Conservation (phyloP, 1,140 invertebrate genomes). For the Phocides pigmalion region DNA sequence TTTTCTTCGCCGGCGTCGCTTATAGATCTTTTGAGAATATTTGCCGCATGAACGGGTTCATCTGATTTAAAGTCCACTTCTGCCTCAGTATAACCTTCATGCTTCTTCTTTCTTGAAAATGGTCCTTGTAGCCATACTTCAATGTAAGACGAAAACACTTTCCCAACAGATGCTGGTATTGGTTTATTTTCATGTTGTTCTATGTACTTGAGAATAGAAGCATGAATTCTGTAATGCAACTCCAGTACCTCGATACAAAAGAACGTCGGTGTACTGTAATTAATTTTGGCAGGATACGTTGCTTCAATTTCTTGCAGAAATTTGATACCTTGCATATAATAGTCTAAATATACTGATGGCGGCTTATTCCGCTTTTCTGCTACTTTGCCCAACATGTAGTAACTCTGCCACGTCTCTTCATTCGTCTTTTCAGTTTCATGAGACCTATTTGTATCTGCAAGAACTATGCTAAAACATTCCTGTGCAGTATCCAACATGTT, state of each 20-base stretch:
- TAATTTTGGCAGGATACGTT: constrained; percentile 93
- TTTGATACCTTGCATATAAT: constrained; percentile 90
- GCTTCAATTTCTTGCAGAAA: constrained; percentile 92
- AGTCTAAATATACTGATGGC: constrained; percentile 89
- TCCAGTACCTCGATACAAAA: constrained; percentile 96
- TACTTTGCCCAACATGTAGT: constrained; percentile 97
- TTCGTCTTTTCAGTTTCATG: constrained; percentile 83
- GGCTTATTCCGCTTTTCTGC: constrained; percentile 91
- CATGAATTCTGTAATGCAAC: constrained; percentile 92
- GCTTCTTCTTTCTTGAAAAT: constrained; percentile 70
- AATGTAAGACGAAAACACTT: constrained; percentile 72
- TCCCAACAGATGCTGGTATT: constrained; percentile 73
- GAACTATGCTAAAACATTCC: constrained; percentile 90
- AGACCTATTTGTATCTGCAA: constrained; percentile 84
- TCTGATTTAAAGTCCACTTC: constrained; percentile 50
- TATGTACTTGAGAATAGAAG: constrained; percentile 93
- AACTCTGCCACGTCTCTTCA: constrained; percentile 94
- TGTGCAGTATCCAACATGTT: constrained; percentile 90
- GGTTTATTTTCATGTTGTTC: constrained; percentile 86
- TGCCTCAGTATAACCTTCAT: constrained; percentile 51
- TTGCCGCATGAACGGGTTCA: constrained; percentile 66
- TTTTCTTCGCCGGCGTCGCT: constrained; percentile 77
- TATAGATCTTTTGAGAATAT: constrained; percentile 74
- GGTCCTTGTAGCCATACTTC: constrained; percentile 73
- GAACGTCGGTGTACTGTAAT: constrained; percentile 92